phyloP scores from a whole-genome alignment of 2,888 invertebrate species.

The Drosophila acutilabella region DNA sequence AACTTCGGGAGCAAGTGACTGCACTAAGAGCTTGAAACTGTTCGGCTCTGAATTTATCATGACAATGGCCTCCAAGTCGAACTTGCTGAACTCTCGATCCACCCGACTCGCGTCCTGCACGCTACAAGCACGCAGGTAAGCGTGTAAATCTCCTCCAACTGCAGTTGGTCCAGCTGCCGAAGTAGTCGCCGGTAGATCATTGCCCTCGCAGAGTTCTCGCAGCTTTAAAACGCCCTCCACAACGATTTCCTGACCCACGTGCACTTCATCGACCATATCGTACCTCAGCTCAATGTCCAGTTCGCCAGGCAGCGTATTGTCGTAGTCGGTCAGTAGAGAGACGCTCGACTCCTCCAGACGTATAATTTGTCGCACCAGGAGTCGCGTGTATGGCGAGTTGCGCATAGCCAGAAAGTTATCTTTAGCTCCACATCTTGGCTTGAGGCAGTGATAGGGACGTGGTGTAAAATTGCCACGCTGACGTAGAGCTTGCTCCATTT shows the following conservation, averaged over 20 bases:
- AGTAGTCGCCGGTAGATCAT: constrained; percentile 79
- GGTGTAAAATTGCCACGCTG: constrained; percentile 84
- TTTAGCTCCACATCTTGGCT: constrained; percentile 72
- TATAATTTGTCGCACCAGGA: constrained; percentile 92
- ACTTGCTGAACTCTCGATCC: constrained; percentile 82
- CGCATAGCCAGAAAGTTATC: constrained; percentile 87
- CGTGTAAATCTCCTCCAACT: constrained; percentile 88
- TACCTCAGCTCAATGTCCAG: constrained; percentile 94
- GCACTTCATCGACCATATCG: constrained; percentile 93
- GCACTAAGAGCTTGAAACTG: constrained; percentile 91
- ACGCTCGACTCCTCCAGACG: constrained; percentile 91
- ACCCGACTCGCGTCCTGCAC: constrained; percentile 90
- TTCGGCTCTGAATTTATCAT: constrained; percentile 79
- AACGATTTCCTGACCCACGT: constrained; percentile 95
- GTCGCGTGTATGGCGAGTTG: constrained; percentile 90
- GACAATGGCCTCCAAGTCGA: constrained; percentile 86
- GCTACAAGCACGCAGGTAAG: constrained; percentile 93
- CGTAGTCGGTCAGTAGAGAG: constrained; percentile 86
- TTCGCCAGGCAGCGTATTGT: constrained; percentile 89
- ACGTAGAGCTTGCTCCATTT: constrained; percentile 87
- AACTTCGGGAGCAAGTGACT: constrained; percentile 95
- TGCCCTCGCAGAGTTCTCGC: constrained; percentile 66
- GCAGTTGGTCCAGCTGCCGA: constrained; percentile 3
- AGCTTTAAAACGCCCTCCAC: constrained; percentile 95
- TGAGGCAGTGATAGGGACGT: constrained; percentile 72